phyloP scores from a whole-genome alignment of 2,113 vertebrate species.

The Phainopepla nitens region DNA sequence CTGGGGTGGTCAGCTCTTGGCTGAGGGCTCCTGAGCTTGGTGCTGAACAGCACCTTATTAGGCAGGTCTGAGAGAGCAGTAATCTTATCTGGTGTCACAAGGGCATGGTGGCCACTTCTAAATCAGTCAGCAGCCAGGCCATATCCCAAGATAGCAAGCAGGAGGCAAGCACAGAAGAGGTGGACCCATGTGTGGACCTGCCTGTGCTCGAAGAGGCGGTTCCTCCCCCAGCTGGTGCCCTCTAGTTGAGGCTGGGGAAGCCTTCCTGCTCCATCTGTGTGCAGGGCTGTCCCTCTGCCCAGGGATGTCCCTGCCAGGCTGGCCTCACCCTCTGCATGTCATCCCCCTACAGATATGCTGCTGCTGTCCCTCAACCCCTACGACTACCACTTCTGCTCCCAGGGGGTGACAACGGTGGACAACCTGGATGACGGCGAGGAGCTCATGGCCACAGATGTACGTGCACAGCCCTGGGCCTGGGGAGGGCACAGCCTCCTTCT shows the following conservation, averaged over 20 bases:
- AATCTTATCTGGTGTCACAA: slow-evolving; percentile 70
- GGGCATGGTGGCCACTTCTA: slow-evolving; percentile 50
- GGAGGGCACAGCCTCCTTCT: not conserved
- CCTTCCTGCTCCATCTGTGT: not conserved
- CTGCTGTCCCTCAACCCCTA: slow-evolving; percentile 92
- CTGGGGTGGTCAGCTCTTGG: not conserved
- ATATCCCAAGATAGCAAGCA: slow-evolving; percentile 57
- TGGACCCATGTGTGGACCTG: not conserved
- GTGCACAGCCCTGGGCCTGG: not conserved
- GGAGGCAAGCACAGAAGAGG: not conserved
- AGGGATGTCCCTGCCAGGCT: not conserved
- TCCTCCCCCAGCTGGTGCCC: not conserved
- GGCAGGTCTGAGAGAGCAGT: slow-evolving; percentile 49
- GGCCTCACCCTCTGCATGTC: not conserved
- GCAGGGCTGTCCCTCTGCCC: not conserved
- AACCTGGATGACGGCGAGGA: slow-evolving; percentile 88
- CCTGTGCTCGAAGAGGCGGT: not conserved
- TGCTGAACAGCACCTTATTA: slow-evolving; percentile 58
- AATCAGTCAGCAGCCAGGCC: slow-evolving; percentile 56
- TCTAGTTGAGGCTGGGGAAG: not conserved
- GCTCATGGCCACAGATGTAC: slow-evolving; percentile 87
- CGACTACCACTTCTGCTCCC: slow-evolving; percentile 94
- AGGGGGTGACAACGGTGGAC: slow-evolving; percentile 89
- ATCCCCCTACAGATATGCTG: slow-evolving; percentile 84
- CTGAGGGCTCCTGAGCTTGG: not conserved